A percentile compares a stretch with the other conserved stretches of the same genome.
phyloP scores from a whole-genome alignment of 2,797 vertebrate species.

The Hypotaenidia okinawae region DNA sequence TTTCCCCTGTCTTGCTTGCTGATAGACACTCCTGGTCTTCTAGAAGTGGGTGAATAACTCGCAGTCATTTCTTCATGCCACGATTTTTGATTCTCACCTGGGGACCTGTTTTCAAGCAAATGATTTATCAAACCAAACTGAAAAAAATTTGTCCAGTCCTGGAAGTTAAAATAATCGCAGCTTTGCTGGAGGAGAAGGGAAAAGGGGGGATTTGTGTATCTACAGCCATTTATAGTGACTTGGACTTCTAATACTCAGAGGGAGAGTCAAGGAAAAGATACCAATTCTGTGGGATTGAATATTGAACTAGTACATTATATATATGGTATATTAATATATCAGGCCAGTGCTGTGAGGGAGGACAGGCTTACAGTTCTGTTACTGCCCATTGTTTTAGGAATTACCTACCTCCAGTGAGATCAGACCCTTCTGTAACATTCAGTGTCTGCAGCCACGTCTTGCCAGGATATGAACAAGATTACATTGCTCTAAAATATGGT shows the following conservation, averaged over 20 bases:
- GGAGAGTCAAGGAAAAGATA: neutral
- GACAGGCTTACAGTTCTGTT: neutral
- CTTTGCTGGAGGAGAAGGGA: neutral
- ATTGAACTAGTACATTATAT: neutral
- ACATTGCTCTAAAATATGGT: neutral
- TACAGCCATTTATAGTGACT: neutral
- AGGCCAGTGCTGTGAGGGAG: neutral
- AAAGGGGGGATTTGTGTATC: neutral
- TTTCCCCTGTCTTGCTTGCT: accelerated
- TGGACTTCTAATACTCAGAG: neutral
- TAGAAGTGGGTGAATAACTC: neutral
- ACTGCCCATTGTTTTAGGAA: neutral
- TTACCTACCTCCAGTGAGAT: neutral
- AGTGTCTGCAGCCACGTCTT: neutral
- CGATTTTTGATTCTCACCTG: neutral
- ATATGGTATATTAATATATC: neutral
- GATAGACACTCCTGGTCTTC: neutral
- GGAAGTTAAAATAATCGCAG: neutral
- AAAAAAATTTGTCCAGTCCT: neutral
- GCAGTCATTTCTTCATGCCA: neutral
- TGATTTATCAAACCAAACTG: neutral
- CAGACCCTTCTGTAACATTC: neutral
- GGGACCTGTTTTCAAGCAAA: neutral
- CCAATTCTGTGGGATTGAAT: neutral
- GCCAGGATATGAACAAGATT: neutral